Evolutionary conservation across 2,888 invertebrate species (phyloP).

Genomic region (Onchidella celtica): DNA sequence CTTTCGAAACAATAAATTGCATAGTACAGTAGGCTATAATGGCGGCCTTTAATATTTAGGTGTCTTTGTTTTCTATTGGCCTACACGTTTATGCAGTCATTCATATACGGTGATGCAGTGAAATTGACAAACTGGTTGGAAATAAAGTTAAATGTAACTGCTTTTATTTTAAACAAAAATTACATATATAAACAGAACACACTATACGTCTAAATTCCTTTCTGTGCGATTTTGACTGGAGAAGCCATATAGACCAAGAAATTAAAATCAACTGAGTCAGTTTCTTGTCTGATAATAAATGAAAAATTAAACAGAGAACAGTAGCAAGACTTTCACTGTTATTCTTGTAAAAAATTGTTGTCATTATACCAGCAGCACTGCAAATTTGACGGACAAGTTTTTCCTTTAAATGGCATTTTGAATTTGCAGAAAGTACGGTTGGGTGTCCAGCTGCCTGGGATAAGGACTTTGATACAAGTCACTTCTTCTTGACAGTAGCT

Average conservation of each 20-base stretch:
- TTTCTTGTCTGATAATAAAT: conserved; percentile 54
- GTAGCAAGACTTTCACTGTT: conserved; percentile 30
- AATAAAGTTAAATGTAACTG: too few species aligned
- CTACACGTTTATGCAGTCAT: too few species aligned
- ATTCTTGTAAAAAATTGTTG: conserved; percentile 22
- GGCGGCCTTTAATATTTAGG: too few species aligned
- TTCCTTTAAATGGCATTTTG: not conserved
- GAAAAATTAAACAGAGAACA: not conserved
- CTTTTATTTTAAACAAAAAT: too few species aligned
- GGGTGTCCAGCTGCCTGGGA: not conserved
- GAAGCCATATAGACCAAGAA: conserved; percentile 85
- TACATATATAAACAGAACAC: too few species aligned
- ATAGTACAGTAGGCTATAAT: too few species aligned
- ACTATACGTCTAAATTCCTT: conserved; percentile 93
- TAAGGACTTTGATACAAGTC: conserved; percentile 53
- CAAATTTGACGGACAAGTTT: not conserved
- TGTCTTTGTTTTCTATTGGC: too few species aligned
- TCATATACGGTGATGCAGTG: too few species aligned
- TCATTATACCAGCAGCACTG: not conserved
- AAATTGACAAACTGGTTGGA: too few species aligned
- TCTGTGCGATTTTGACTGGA: conserved; percentile 91
- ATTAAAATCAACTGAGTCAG: conserved; percentile 81
- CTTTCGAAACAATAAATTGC: too few species aligned
- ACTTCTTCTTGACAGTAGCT: conserved; percentile 93
- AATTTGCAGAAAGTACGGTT: not conserved